Base-by-base conservation (phyloP, 2,113 vertebrate species). In the Sinocyclocheilus anophthalmus region DNA sequence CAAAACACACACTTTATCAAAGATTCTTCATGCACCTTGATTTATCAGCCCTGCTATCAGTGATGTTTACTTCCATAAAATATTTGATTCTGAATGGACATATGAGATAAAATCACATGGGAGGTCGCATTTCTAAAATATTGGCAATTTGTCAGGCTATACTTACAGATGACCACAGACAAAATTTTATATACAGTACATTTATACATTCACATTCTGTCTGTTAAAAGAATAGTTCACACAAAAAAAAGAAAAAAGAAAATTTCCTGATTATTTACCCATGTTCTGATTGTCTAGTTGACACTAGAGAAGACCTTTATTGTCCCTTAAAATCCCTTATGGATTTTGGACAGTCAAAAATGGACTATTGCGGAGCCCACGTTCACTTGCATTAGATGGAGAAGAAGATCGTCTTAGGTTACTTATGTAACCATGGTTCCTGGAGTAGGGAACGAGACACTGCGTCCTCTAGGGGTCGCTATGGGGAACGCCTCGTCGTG, bases 1-100 rank as follows among this genome's bases (percentile, higher is more conserved):
- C 22, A 45, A 75, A 77, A 77, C 33, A 55, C n/a, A 18, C 45
- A 55, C 75, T 77, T 77, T 18, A 77, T 77, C 12, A 55, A 26
- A 50, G 45, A 14, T 77, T 77, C 48, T 75, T 48, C 42, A 48
- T 37, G 53, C 53, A 37, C 33, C 57, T 80, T 55, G 33, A 42
- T 80, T 63, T 80, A 80, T 63, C 1, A 55, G 16, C 50, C 26
- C 26, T 59, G 72, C 39, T 48, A 50, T 33, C 75, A 2, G 75
- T 3, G 14, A 50, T 18, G 16, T 33, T 77, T 77, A 77, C 24
- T 30, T 77, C 9, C n/a, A 55, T 26, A 77, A 50, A 30, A 77
- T 26, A 76, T 50, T 76, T 5, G 20, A 24, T 76, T 76, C 37
- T 72, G 33, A 72, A 22, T 72, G 69, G 22, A 12, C 33, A 39